These are phyloP conservation scores for Liodrosophila aerea DNA, from an alignment of 2,888 invertebrate species.

Conservation along the genomic window DNA sequence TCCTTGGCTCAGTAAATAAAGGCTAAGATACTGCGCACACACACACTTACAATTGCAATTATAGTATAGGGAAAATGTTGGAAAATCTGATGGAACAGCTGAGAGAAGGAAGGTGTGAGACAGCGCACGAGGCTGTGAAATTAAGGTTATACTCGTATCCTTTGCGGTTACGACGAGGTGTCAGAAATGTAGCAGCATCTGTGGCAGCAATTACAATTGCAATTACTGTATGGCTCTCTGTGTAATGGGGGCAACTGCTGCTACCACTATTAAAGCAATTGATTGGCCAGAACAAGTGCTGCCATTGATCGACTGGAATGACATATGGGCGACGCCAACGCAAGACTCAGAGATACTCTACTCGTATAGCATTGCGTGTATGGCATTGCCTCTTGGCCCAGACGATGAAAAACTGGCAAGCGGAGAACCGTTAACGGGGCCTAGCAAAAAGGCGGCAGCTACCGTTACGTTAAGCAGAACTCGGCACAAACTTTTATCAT, in stretches of 20 bases:
- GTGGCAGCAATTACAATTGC: slow-evolving; percentile 47
- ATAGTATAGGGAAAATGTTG: slow-evolving; percentile 10
- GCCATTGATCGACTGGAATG: slow-evolving; percentile 26
- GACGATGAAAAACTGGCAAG: slow-evolving; percentile 56
- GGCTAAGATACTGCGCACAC: background rate
- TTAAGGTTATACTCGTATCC: slow-evolving; percentile 38
- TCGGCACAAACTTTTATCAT: slow-evolving; percentile 12
- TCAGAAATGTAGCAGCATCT: slow-evolving; percentile 53
- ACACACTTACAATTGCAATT: slow-evolving; percentile 58
- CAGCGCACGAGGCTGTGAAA: slow-evolving; percentile 59
- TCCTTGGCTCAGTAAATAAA: slow-evolving; percentile 19
- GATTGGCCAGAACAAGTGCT: slow-evolving; percentile 62
- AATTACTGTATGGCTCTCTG: slow-evolving; percentile 39
- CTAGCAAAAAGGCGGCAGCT: slow-evolving; percentile 38
- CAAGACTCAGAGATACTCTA: slow-evolving; percentile 16
- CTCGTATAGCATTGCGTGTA: slow-evolving; percentile 60
- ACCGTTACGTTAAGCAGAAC: slow-evolving; percentile 53
- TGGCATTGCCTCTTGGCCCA: slow-evolving; percentile 47
- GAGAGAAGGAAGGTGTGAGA: slow-evolving; percentile 48
- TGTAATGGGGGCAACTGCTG: slow-evolving; percentile 14
- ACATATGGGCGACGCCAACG: slow-evolving; percentile 70
- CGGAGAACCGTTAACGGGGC: slow-evolving; percentile 34
- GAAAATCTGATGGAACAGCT: slow-evolving; percentile 65
- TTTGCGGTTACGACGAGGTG: slow-evolving; percentile 62
- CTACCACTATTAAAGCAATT: slow-evolving; percentile 43